Base-by-base conservation (phyloP, 2,888 invertebrate genomes). In the Liodrosophila aerea region DNA sequence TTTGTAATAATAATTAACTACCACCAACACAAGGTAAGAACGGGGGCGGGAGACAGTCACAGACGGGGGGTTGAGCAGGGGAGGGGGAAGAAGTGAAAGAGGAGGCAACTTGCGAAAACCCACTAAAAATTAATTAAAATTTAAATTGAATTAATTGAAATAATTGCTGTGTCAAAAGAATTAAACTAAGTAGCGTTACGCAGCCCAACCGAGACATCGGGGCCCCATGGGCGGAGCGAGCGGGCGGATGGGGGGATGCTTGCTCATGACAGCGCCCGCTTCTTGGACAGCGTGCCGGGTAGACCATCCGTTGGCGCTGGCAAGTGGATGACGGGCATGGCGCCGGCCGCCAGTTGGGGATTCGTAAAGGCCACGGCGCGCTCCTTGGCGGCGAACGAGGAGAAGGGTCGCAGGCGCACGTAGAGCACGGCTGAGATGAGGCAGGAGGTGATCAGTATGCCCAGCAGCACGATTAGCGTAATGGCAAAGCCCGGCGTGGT, bases 401-500 rank as follows among this genome's bases (percentile, higher is more conserved):
- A 91, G 73, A 95, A 94, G 11, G 95, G 95, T 77, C 95, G 92
- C 81, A 97, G 91, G 76, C 95, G 93, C 40, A 97, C 92, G 89
- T 96, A 97, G 12, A 97, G 92, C 81, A 97, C 94, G 15, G 96
- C 95, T 45, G 97, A 97, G 69, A 97, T 92, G 29, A 96, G 91
- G 87, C 97, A 97, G 7, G 97, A 96, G 58, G 95, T 93, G 54
- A 97, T 91, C 73, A 97, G 91, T 47, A 97, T 95, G 50, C 94
- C 95, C 59, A 97, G 92, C 16, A 97, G 92, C 41, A 97, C 93
- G 46, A 97, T 93, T 22, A 97, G 91, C 22, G 96, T 96, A 29
- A 96, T 95, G 33, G 96, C 95, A 86, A 97, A 97, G 8, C 97
- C 96, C n/a, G 96, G 95, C 3, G 97, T 97, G 0, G 97, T 97